Conservation (phyloP, 2,888 invertebrate genomes). For the Gandaritis pyraliata region DNA sequence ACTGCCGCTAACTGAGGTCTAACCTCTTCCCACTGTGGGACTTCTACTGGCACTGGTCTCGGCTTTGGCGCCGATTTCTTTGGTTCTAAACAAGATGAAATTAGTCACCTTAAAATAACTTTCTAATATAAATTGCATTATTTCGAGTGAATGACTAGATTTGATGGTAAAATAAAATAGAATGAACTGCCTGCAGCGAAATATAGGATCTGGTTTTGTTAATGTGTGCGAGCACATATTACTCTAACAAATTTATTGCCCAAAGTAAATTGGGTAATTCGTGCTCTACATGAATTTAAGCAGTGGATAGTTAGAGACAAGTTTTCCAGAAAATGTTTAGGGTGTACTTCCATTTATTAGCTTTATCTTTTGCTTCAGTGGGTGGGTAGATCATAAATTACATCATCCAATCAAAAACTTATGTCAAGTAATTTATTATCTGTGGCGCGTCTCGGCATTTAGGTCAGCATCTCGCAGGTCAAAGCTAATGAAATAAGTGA, state of each 20-base stretch:
- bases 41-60: constrained; percentile 36
- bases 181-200: too few relatives aligned
- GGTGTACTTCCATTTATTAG: constrained; percentile 30
- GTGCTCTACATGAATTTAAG: constrained; percentile 20
- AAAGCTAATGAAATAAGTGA: constrained; percentile 38
- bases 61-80: constrained; percentile 49
- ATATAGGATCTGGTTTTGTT: too few relatives aligned
- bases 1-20: constrained; percentile 86
- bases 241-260: background rate
- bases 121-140: too few relatives aligned
- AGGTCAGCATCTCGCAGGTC: constrained; percentile 28
- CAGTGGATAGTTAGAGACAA: constrained; percentile 12
- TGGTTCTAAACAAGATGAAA: constrained; percentile 31
- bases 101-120: too few relatives aligned
- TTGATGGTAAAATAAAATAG: too few relatives aligned
- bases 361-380: constrained; percentile 31
- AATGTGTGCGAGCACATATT: background rate
- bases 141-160: too few relatives aligned
- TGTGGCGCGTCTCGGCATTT: constrained; percentile 29
- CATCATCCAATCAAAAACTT: constrained; percentile 42
- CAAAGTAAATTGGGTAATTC: constrained; percentile 16
- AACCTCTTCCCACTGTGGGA: constrained; percentile 87
- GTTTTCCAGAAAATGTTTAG: constrained; percentile 26
- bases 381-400: constrained; percentile 35
- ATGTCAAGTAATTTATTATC: constrained; percentile 40